phyloP scores from a whole-genome alignment of 2,113 vertebrate genomes.

The Corythornis vintsioides region DNA sequence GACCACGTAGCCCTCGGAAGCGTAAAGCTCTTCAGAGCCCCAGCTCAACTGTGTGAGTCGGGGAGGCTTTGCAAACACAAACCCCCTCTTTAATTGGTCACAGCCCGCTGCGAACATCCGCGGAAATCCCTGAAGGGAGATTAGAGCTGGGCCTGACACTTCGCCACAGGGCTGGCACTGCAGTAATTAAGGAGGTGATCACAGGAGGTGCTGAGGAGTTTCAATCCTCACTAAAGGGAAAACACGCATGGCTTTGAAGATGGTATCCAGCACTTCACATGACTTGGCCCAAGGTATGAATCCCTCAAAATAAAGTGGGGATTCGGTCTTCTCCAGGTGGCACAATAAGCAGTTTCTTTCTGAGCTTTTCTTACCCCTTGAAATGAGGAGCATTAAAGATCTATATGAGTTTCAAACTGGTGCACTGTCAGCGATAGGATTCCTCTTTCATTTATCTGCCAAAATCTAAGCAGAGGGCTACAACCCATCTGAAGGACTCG shows the following conservation, averaged over 20 bases:
- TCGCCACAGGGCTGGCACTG: neutral
- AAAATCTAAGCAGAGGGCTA: neutral
- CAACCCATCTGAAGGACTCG: neutral
- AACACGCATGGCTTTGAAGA: rapidly evolving
- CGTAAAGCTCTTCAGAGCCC: rapidly evolving
- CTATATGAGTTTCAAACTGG: neutral
- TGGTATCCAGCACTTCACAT: neutral
- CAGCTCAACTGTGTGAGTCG: rapidly evolving
- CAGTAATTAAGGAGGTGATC: neutral
- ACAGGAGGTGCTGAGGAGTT: neutral
- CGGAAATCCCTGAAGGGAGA: neutral
- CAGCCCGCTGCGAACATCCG: neutral
- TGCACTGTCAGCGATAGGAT: neutral
- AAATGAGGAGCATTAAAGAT: rapidly evolving
- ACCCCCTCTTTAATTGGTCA: neutral
- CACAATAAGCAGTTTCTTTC: neutral
- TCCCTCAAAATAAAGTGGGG: neutral
- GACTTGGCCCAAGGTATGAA: neutral
- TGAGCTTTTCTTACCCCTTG: neutral
- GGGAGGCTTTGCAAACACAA: neutral
- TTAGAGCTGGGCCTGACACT: neutral
- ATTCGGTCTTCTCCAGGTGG: neutral
- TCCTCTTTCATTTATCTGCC: neutral
- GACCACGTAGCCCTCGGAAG: neutral
- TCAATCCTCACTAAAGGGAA: neutral